A percentile compares a stretch with the other conserved stretches of the same genome.
Conservation (phyloP, 2,888 invertebrate genomes). For the Brachyopa scutellaris region DNA sequence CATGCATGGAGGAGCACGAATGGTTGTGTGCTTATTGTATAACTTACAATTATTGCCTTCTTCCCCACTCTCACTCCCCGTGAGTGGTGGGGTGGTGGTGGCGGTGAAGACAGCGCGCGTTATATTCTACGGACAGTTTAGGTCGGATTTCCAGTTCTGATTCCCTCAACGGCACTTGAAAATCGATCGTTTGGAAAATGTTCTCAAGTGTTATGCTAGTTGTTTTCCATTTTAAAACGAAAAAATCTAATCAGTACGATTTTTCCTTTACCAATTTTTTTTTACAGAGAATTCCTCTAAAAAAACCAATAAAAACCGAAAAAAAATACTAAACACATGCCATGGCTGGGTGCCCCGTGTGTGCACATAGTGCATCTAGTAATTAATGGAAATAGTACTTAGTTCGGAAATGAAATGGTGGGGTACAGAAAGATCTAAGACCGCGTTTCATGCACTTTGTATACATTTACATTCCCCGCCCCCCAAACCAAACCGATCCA, state of each 20-base stretch:
- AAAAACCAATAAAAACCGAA: slow-evolving; percentile 4
- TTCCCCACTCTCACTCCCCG: background rate
- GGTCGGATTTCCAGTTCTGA: slow-evolving; percentile 30
- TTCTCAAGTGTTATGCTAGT: slow-evolving; percentile 12
- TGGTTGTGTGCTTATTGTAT: slow-evolving; percentile 1
- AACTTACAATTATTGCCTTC: slow-evolving; percentile 33
- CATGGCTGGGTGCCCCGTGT: background rate
- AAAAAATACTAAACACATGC: slow-evolving; percentile 45
- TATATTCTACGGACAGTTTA: slow-evolving; percentile 14
- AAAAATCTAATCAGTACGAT: background rate
- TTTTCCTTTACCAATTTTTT: background rate
- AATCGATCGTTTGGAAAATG: slow-evolving; percentile 43
- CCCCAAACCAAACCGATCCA: background rate
- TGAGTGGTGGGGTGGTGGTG: background rate
- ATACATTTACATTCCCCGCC: background rate
- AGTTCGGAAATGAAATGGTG: background rate
- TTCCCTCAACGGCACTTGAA: slow-evolving; percentile 41
- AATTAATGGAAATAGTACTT: slow-evolving; percentile 33
- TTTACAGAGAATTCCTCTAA: slow-evolving; percentile 4
- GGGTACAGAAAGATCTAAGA: slow-evolving; percentile 12
- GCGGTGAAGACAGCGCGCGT: background rate
- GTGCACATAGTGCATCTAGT: slow-evolving; percentile 23
- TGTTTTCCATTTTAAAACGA: background rate
- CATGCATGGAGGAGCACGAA: slow-evolving; percentile 28
- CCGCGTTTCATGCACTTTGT: slow-evolving; percentile 14